Conservation (phyloP, 35 echinoderm and acorn worm species). For the Apostichopus japonicus region DNA sequence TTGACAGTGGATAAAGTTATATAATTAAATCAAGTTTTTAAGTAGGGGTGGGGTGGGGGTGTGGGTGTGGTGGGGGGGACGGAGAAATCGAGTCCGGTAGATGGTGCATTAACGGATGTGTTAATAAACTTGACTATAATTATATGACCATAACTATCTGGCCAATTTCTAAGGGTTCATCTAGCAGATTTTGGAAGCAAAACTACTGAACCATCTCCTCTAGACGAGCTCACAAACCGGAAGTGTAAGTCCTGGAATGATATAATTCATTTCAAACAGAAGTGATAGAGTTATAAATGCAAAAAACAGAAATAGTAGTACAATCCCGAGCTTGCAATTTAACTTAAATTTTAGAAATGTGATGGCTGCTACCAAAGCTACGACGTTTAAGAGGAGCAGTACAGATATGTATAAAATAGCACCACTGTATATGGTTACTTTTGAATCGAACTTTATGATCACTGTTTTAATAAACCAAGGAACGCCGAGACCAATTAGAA, state of each 20-base stretch:
- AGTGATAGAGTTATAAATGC: constrained; percentile 71
- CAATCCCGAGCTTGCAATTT: constrained; percentile 56
- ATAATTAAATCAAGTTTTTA: no score
- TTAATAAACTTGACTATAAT: no score
- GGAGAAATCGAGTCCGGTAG: no score
- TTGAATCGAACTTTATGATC: constrained; percentile 35
- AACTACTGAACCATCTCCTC: not conserved
- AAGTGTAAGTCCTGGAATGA: constrained; percentile 68
- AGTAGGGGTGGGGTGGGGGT: no score
- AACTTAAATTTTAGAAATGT: constrained; percentile 50
- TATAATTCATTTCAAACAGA: constrained; percentile 73
- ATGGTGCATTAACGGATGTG: no score
- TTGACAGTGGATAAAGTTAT: no score
- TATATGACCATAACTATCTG: no score
- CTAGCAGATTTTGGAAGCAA: no score
- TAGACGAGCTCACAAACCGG: constrained; percentile 46
- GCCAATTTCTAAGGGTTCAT: no score
- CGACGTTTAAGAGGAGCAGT: constrained; percentile 68
- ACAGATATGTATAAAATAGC: constrained; percentile 63
- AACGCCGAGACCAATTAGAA: constrained; percentile 86
- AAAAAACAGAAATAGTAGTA: constrained; percentile 62
- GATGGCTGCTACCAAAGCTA: constrained; percentile 49
- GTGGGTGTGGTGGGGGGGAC: no score
- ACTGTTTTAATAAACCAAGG: constrained; percentile 93
- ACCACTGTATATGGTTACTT: constrained; percentile 70